Evolutionary conservation across 92 coral and sea anemone genomes (phyloP).

Genomic region (Paragorgia papillata): DNA sequence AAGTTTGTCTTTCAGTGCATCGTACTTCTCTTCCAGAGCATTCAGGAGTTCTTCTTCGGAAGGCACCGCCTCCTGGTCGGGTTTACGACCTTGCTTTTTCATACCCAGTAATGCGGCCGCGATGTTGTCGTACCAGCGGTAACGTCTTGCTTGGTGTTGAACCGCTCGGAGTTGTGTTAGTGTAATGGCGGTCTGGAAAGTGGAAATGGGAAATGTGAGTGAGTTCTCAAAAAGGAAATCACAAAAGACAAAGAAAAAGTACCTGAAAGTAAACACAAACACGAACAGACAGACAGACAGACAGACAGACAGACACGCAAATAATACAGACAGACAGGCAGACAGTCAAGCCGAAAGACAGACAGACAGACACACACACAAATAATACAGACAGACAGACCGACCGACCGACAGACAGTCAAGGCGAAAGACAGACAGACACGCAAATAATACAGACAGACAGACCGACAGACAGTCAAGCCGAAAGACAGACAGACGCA

Average conservation of each 20-base stretch:
- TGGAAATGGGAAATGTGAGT: background rate
- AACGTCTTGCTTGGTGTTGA: slow-evolving; percentile 78
- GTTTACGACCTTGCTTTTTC: slow-evolving; percentile 48
- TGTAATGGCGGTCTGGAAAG: slow-evolving; percentile 64
- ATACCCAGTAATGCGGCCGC: slow-evolving; percentile 87
- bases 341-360: background rate
- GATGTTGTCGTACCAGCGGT: slow-evolving; percentile 98
- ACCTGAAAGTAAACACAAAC: background rate
- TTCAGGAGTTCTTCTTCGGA: slow-evolving; percentile 91
- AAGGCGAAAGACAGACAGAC: background rate
- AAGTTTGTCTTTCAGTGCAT: slow-evolving; percentile 90
- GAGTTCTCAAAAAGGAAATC: no score
- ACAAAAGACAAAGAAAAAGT: background rate
- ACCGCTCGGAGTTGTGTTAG: slow-evolving; percentile 89
- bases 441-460: no score
- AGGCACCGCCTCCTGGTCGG: slow-evolving; percentile 65
- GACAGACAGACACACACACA: background rate
- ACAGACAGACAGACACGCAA: background rate
- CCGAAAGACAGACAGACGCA: background rate
- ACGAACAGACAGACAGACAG: background rate
- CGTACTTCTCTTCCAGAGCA: slow-evolving; percentile 95
- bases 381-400: background rate
- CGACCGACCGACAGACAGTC: background rate
- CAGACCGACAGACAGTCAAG: background rate
- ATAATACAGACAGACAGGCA: background rate